Base-by-base conservation (phyloP, 2,888 invertebrate genomes). In the Mimas tiliae region DNA sequence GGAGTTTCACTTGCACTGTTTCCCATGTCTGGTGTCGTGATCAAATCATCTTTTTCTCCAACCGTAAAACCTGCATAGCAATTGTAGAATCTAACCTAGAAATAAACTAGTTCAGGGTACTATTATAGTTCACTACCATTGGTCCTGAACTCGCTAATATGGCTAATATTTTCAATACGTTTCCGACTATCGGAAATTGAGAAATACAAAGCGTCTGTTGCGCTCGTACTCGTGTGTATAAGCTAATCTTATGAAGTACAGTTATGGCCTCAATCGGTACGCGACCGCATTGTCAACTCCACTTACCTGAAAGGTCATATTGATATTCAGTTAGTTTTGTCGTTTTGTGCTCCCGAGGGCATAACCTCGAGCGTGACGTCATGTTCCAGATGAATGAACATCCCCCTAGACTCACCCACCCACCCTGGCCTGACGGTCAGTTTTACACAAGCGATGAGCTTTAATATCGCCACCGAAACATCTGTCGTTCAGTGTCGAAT, bases 281-380 rank as follows among this genome's bases (percentile, higher is more conserved):
- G 58, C 19, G 12, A 42, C 42, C 58, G 58, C 58, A 58, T 58
- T 58, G 38, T 58, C 58, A 58, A 58, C 58, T 58, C 66, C 72
- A 74, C 73, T 76, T 72, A 68, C 70, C 69, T 70, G 65, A 74
- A 75, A 76, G 69, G 76, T 74, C 69, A 73, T 81, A 79, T 84
- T 78, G 76, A 79, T 82, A 74, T 78, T 78, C 74, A 76, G 77
- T 81, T 84, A 77, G 77, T 81, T 84, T 85, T 84, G 80, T 80
- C 72, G 79, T 72, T 83, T 79, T 78, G 47, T 81, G 83, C 79
- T 83, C 79, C 76, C 79, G 87, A 87, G 91, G 90, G 85, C 90
- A 89, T 79, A 91, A 91, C 90, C 91, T 87, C 86, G 85, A 71
- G 73, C 78, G 82, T 90, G 90, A 91, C 91, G 91, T 91, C 90